Conservation (phyloP, 2,113 vertebrate species). For the Turnix velox region DNA sequence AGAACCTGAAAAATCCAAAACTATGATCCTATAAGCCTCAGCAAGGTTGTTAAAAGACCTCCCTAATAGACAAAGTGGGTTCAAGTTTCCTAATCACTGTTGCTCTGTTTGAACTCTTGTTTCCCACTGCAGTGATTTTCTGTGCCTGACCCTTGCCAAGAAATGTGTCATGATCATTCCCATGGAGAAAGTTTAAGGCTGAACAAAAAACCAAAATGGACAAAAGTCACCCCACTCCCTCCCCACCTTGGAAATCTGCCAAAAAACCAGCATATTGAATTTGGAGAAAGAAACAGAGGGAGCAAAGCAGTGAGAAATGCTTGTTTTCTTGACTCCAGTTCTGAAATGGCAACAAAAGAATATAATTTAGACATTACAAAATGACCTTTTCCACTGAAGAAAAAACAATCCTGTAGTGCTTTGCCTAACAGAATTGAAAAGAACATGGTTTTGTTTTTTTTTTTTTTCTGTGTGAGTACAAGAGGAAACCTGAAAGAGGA, state of each 20-base stretch:
- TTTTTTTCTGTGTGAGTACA: background rate
- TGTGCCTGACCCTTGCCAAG: background rate
- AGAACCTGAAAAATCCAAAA: no score
- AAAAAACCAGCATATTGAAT: background rate
- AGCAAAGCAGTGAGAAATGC: background rate
- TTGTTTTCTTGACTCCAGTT: background rate
- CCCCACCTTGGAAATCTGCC: background rate
- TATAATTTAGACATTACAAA: background rate
- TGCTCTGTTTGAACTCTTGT: background rate
- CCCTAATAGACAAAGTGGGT: background rate
- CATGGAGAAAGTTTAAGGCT: background rate
- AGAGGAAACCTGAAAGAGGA: background rate
- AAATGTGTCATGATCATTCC: background rate
- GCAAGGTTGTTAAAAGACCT: background rate
- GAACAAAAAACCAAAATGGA: background rate
- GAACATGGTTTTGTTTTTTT: no score
- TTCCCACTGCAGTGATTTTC: background rate
- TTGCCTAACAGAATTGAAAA: background rate
- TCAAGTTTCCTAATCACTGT: background rate
- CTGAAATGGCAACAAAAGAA: background rate
- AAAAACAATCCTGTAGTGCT: background rate
- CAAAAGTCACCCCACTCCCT: background rate
- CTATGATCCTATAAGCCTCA: no score
- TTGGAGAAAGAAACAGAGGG: background rate
- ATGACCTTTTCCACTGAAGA: background rate